A percentile compares a stretch with the other conserved stretches of the same genome.
These are phyloP conservation scores for Eristalinus sepulchralis DNA, from an alignment of 2,888 invertebrate genomes.

Conservation along the genomic window DNA sequence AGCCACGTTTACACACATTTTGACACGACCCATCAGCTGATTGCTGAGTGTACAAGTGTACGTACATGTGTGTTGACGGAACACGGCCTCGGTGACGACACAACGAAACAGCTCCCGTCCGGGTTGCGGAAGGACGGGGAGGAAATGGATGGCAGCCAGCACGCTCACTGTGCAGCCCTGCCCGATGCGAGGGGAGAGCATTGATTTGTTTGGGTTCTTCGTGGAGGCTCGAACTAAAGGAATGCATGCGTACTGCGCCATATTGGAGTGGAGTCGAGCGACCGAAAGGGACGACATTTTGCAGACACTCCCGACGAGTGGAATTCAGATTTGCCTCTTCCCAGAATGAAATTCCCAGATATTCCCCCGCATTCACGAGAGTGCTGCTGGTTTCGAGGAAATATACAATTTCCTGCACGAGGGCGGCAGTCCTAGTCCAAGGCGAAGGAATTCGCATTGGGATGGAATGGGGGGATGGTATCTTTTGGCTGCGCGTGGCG, in stretches of 20 bases:
- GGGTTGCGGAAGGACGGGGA: background rate
- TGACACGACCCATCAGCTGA: constrained; percentile 55
- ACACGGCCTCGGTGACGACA: constrained; percentile 2
- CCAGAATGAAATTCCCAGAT: background rate
- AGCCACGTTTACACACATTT: constrained; percentile 65
- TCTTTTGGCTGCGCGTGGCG: background rate
- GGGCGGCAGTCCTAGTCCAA: background rate
- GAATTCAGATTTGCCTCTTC: constrained; percentile 16
- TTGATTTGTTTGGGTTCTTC: constrained; percentile 69
- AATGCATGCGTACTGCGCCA: constrained; percentile 42
- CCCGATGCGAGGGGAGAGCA: constrained; percentile 55
- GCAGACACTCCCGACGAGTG: constrained; percentile 28
- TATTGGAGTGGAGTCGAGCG: background rate
- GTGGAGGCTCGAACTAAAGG: constrained; percentile 32
- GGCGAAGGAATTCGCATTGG: background rate
- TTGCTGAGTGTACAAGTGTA: constrained; percentile 51
- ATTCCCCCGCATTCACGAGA: background rate
- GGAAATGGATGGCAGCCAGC: background rate
- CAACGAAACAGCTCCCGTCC: background rate
- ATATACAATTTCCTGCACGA: background rate
- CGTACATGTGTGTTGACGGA: background rate
- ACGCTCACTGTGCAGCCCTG: constrained; percentile 15
- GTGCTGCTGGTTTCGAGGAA: background rate
- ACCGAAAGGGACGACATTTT: constrained; percentile 25
- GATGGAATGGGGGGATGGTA: background rate